phyloP scores from a whole-genome alignment of 2,888 invertebrate genomes.

The Pachliopta kotzebuea region DNA sequence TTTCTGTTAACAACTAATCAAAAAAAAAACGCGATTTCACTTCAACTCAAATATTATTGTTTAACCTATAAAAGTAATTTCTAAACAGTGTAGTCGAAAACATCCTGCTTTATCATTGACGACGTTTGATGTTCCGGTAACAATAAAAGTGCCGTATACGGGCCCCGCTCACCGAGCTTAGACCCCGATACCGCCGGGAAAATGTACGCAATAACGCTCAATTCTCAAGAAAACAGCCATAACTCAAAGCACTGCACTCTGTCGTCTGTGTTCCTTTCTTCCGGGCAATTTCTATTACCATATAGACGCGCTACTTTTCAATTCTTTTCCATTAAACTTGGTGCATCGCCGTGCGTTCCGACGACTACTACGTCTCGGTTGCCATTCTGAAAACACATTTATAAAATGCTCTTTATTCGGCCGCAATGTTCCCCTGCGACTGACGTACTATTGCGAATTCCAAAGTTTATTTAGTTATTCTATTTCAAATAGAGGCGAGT shows the following conservation, averaged over 20 bases:
- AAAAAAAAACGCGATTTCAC: background rate
- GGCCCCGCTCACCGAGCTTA: constrained; percentile 39
- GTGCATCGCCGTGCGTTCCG: constrained; percentile 74
- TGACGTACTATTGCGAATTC: constrained; percentile 75
- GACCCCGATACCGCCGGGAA: constrained; percentile 50
- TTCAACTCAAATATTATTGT: background rate
- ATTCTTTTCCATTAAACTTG: constrained; percentile 81
- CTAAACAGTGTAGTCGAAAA: constrained; percentile 30
- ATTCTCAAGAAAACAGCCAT: constrained; percentile 77
- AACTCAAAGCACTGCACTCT: constrained; percentile 75
- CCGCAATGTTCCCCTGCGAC: constrained; percentile 65
- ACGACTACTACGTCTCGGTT: constrained; percentile 55
- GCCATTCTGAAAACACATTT: constrained; percentile 75
- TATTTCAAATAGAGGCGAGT: constrained; percentile 56
- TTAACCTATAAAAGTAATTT: constrained; percentile 3
- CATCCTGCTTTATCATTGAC: constrained; percentile 58
- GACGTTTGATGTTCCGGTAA: constrained; percentile 57
- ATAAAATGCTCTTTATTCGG: constrained; percentile 76
- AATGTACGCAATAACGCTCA: constrained; percentile 73
- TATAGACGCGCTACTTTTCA: constrained; percentile 80
- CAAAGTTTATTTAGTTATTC: constrained; percentile 56
- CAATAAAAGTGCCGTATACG: constrained; percentile 51
- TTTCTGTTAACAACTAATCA: no score
- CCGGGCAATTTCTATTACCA: constrained; percentile 80
- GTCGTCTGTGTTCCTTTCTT: constrained; percentile 77